These are phyloP conservation scores for Drepanosiphum platanoidis DNA, from an alignment of 2,888 invertebrate species.

Conservation along the genomic window DNA sequence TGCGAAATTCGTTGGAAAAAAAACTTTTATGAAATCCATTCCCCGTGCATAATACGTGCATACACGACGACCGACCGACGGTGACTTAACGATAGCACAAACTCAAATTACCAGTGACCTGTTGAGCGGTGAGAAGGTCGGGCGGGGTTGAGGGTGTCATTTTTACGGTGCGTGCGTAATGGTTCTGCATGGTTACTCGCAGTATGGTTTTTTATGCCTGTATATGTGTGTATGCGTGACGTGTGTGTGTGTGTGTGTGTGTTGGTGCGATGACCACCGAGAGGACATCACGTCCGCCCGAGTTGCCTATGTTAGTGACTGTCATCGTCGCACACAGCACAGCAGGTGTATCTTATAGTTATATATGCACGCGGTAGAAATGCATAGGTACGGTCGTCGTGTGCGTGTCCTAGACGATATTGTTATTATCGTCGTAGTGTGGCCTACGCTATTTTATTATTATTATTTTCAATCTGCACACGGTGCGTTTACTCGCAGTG, in stretches of 20 bases:
- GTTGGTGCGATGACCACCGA: conserved; percentile 56
- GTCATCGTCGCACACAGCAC: conserved; percentile 17
- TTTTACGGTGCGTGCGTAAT: conserved; percentile 60
- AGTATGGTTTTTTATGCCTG: too few species aligned
- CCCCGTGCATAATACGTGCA: too few species aligned
- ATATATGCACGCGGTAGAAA: neutral
- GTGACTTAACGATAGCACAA: neutral
- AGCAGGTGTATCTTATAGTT: neutral
- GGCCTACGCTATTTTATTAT: conserved; percentile 19
- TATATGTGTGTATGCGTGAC: neutral
- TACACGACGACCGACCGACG: too few species aligned
- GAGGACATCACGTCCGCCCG: conserved; percentile 56
- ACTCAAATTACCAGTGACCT: conserved; percentile 23
- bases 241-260: neutral
- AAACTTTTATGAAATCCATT: neutral
- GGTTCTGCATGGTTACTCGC: too few species aligned
- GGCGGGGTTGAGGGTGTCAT: conserved; percentile 45
- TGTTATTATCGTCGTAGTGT: conserved; percentile 31
- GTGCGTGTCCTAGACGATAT: conserved; percentile 60
- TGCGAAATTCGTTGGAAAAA: neutral
- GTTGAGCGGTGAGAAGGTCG: neutral
- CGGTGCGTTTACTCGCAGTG: too few species aligned
- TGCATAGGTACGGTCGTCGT: conserved; percentile 5
- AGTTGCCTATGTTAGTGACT: conserved; percentile 39
- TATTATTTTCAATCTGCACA: conserved; percentile 23